Base-by-base conservation (phyloP, 2,797 vertebrate species). In the Gambusia yucatana region DNA sequence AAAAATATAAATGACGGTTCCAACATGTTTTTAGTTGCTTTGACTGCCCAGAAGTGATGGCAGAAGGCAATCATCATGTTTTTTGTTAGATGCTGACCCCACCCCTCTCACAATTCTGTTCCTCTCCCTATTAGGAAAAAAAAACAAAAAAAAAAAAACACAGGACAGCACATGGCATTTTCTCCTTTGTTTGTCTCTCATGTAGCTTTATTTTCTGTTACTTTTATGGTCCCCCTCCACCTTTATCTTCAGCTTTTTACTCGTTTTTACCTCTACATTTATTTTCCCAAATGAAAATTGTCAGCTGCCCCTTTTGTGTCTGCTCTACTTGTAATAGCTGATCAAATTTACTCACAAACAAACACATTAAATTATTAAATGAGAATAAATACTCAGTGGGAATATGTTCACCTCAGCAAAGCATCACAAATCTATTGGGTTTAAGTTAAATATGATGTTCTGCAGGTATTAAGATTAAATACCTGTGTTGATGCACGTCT, bases 291-390 rank as follows among this genome's bases (percentile, higher is more conserved):
- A 81, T 91, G 84, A 83, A 82, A 81, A 87, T 55, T 78, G 79
- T 78, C 88, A 78, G 77, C 69, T 46, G 73, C 82, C 67, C 70
- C 46, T 86, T 86, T 72, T 93, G 93, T 93, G 89, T 93, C 85
- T 92, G 81, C 81, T 85, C 77, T 85, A 73, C 84, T 89, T 91
- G 73, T 77, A 79, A 86, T 85, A 52, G 0, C 72, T 83, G 86
- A 88, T 91, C 78, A 84, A 72, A 78, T 59, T 85, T 87, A 86
- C 73, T 80, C 77, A 84, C 76, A 47, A 52, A 36, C 77, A 76
- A 81, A 86, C 78, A 55, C 82, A 80, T 88, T 82, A 72, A 75
- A 87, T 70, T n/a, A 48, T n/a, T n/a, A 52, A 72, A 79, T 20
- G 25, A 25, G 77, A 78, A 30, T 1, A 71, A 73, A 71, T 8